A percentile compares a stretch with the other conserved stretches of the same genome.
Evolutionary conservation across 2,888 invertebrate species (phyloP).

Genomic region (Chironomus riparius): DNA sequence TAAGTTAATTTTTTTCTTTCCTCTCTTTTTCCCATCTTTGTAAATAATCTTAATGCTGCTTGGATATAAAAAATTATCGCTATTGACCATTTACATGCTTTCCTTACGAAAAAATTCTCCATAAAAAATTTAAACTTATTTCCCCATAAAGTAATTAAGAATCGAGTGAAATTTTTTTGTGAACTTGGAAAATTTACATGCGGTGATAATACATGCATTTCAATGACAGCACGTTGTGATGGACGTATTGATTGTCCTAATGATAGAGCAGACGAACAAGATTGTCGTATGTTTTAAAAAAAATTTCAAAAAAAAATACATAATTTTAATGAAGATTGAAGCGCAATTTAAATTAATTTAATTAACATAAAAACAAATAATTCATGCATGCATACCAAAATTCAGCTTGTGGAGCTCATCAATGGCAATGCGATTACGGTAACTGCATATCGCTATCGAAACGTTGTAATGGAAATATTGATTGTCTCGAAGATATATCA

Average conservation of each 20-base stretch:
- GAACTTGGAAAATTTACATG: slow-evolving; percentile 58
- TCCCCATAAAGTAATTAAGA: slow-evolving; percentile 29
- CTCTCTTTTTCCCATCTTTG: slow-evolving; percentile 2
- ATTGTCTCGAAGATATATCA: slow-evolving; percentile 61
- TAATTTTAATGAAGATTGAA: too few species aligned
- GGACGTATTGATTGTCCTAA: slow-evolving; percentile 60
- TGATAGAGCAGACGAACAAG: slow-evolving; percentile 55
- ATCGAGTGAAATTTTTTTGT: slow-evolving; percentile 42
- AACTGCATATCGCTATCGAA: slow-evolving; percentile 52
- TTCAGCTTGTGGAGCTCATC: slow-evolving; percentile 55
- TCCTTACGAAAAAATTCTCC: neutral
- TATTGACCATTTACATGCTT: slow-evolving; percentile 8
- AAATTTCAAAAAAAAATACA: too few species aligned
- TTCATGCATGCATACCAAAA: slow-evolving; percentile 31
- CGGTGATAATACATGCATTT: slow-evolving; percentile 63
- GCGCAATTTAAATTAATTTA: neutral
- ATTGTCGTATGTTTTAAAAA: slow-evolving; percentile 54
- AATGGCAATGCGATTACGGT: slow-evolving; percentile 68
- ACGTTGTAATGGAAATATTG: slow-evolving; percentile 56
- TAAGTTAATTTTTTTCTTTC: neutral
- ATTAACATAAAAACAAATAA: neutral
- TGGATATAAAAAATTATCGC: slow-evolving; percentile 6
- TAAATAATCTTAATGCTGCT: slow-evolving; percentile 14
- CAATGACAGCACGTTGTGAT: slow-evolving; percentile 59
- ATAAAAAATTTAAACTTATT: neutral